These are phyloP conservation scores for Tridacna crocea DNA, from an alignment of 2,888 invertebrate species.

Conservation along the genomic window DNA sequence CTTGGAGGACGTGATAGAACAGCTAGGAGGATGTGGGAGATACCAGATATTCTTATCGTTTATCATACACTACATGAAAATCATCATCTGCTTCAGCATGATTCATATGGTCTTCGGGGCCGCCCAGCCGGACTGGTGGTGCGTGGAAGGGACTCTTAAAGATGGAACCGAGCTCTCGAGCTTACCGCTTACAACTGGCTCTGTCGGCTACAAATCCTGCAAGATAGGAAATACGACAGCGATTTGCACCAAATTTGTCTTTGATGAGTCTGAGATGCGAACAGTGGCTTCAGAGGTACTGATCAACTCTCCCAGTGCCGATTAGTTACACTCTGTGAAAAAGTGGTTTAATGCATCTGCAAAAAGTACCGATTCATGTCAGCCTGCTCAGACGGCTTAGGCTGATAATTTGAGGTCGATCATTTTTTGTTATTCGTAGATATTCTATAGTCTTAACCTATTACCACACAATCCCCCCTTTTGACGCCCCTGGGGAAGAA, in stretches of 20 bases:
- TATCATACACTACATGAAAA: constrained; percentile 53
- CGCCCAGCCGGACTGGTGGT: constrained; percentile 55
- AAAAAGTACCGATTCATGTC: no score
- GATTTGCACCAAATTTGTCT: constrained; percentile 36
- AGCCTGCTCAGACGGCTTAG: no score
- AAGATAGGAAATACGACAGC: constrained; percentile 12
- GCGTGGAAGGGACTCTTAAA: constrained; percentile 26
- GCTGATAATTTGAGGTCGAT: no score
- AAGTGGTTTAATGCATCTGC: neutral
- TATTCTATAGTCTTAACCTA: no score
- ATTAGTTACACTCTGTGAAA: neutral
- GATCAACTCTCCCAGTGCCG: neutral
- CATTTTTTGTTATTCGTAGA: no score
- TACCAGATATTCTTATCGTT: constrained; percentile 47
- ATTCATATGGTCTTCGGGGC: constrained; percentile 55
- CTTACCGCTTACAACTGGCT: neutral
- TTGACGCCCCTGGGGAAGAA: no score
- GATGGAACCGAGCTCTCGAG: neutral
- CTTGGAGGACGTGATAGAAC: constrained; percentile 42
- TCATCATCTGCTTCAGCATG: constrained; percentile 43
- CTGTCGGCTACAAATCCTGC: constrained; percentile 35
- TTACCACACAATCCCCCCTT: no score
- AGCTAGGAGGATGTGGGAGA: constrained; percentile 59
- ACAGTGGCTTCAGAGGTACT: constrained; percentile 43
- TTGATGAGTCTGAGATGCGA: constrained; percentile 34